A percentile compares a stretch with the other conserved stretches of the same genome.
Evolutionary conservation across 2,113 vertebrate species (phyloP).

Genomic region (Zapus hudsonius): DNA sequence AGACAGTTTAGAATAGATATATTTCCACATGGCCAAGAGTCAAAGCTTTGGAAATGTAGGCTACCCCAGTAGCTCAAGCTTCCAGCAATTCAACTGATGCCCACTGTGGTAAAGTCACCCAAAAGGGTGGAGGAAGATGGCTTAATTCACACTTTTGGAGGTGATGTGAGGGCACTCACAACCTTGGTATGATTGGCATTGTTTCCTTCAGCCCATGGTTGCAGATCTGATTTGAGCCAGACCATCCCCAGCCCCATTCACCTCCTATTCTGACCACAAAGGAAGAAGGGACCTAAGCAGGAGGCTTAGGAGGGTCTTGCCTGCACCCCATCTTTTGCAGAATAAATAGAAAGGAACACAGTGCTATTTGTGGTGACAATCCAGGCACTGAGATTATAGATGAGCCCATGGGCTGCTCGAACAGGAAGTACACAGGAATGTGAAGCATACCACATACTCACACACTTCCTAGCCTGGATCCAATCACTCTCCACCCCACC

Average conservation of each 20-base stretch:
- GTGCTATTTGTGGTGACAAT: neutral
- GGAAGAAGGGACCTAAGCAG: neutral
- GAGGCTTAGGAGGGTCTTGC: neutral
- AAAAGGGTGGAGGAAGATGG: neutral
- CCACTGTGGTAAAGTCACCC: neutral
- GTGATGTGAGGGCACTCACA: neutral
- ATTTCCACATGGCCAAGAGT: fast-evolving
- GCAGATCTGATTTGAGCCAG: no score
- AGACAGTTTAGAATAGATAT: fast-evolving
- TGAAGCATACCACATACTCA: neutral
- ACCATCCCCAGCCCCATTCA: neutral
- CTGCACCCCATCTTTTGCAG: fast-evolving
- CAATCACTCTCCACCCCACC: no score
- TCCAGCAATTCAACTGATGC: conserved; percentile 49
- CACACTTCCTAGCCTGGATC: no score
- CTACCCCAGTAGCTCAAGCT: neutral
- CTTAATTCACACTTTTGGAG: conserved; percentile 61
- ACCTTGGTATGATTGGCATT: conserved; percentile 33
- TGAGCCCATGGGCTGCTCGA: neutral
- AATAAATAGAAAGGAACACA: neutral
- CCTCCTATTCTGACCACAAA: neutral
- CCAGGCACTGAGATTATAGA: fast-evolving
- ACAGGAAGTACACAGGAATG: neutral
- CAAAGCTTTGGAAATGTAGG: neutral
- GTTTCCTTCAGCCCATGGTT: neutral